Percentiles rank a stretch among this genome's conserved stretches.
Conservation (phyloP, 2,113 vertebrate genomes). For the Scomber colias region DNA sequence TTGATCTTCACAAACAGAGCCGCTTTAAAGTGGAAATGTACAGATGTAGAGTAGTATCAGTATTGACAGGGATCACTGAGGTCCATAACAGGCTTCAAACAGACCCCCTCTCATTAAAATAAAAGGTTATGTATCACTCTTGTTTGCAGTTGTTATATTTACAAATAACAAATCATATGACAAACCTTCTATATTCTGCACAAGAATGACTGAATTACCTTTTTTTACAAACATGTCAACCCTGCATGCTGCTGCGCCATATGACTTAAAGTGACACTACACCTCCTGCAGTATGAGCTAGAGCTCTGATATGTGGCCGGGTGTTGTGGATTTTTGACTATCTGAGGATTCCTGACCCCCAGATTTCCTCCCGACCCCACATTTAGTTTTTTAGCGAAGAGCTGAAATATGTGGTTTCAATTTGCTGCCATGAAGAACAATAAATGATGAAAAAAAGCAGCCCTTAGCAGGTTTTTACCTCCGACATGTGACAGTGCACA, state of each 20-base stretch:
- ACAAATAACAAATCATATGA: too few species aligned
- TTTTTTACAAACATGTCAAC: neutral
- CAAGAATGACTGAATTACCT: neutral
- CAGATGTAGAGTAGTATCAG: conserved; percentile 56
- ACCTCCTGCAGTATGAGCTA: neutral
- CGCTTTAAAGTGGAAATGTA: conserved; percentile 80
- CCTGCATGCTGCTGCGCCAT: conserved; percentile 1
- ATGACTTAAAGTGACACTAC: conserved; percentile 16
- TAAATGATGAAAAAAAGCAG: conserved; percentile 25
- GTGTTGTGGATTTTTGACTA: neutral
- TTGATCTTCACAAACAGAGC: conserved; percentile 69
- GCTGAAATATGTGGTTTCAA: conserved; percentile 28
- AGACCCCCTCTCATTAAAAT: conserved; percentile 26
- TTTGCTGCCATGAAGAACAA: conserved; percentile 10
- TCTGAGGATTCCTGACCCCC: conserved; percentile 12
- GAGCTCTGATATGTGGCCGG: conserved; percentile 2
- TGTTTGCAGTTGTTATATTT: neutral
- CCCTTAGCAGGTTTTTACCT: conserved; percentile 8
- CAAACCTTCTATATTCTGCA: neutral
- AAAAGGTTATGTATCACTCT: neutral
- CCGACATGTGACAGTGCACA: conserved; percentile 27
- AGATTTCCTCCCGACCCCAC: neutral
- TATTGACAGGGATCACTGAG: conserved; percentile 35
- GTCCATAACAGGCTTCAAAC: conserved; percentile 52
- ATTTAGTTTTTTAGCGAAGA: neutral